phyloP scores from a whole-genome alignment of 2,888 invertebrate genomes.

The Eupithecia insigniata region DNA sequence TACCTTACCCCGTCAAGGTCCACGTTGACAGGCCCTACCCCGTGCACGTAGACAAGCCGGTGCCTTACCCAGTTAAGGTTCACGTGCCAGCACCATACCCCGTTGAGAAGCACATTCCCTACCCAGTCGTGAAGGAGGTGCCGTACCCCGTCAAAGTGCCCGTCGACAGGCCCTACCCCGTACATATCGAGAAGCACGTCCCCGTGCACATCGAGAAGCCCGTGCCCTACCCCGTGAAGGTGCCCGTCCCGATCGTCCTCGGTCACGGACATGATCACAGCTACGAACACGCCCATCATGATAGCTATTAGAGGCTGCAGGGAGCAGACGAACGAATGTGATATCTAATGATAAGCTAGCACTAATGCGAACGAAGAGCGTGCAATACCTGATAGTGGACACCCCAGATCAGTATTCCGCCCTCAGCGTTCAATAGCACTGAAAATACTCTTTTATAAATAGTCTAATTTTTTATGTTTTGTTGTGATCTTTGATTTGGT shows the following conservation, averaged over 20 bases:
- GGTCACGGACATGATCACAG: slow-evolving; percentile 75
- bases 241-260: slow-evolving; percentile 82
- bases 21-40: slow-evolving; percentile 84
- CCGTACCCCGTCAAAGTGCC: slow-evolving; percentile 87
- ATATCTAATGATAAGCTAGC: slow-evolving; percentile 83
- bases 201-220: slow-evolving; percentile 86
- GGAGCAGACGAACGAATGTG: slow-evolving; percentile 82
- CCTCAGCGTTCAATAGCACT: slow-evolving; percentile 69
- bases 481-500: slow-evolving; percentile 66
- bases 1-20: slow-evolving; percentile 86
- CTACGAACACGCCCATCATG: slow-evolving; percentile 80
- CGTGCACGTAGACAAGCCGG: slow-evolving; percentile 75
- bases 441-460: slow-evolving; percentile 67
- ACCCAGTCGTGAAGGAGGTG: slow-evolving; percentile 87
- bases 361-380: slow-evolving; percentile 68
- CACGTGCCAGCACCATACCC: slow-evolving; percentile 87
- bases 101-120: slow-evolving; percentile 85
- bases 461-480: slow-evolving; percentile 65
- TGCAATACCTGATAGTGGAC: slow-evolving; percentile 68
- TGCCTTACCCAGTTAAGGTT: slow-evolving; percentile 86
- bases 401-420: slow-evolving; percentile 60
- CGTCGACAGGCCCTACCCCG: slow-evolving; percentile 86
- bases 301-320: slow-evolving; percentile 82
- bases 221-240: slow-evolving; percentile 87
- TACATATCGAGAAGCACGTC: slow-evolving; percentile 87